A percentile compares a stretch with the other conserved stretches of the same genome.
These are phyloP conservation scores for Masticophis lateralis DNA, from an alignment of 2,797 vertebrate species.

Conservation along the genomic window DNA sequence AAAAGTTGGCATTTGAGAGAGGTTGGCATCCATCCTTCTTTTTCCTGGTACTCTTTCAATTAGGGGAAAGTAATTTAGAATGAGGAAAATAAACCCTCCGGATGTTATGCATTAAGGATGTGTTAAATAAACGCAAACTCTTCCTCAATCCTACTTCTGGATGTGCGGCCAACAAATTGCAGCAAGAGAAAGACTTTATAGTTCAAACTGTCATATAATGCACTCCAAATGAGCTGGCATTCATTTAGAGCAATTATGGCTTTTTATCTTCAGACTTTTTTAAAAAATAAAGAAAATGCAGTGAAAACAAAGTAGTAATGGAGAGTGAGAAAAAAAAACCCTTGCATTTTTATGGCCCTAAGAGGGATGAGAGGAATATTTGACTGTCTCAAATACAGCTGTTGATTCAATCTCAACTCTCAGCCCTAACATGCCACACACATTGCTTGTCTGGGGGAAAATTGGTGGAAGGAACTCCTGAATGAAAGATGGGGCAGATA, in stretches of 20 bases:
- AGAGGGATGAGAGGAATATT: neutral
- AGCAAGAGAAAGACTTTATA: constrained; percentile 26
- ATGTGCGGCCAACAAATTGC: neutral
- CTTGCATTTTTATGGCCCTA: neutral
- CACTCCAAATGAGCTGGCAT: constrained; percentile 36
- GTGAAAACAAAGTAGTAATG: constrained; percentile 8
- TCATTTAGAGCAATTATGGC: constrained; percentile 47
- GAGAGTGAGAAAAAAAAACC: neutral
- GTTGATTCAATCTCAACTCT: neutral
- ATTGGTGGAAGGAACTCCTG: neutral
- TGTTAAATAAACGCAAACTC: constrained; percentile 27
- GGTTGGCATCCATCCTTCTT: neutral
- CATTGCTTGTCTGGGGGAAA: neutral
- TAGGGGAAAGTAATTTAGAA: neutral
- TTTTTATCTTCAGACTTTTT: constrained; percentile 39
- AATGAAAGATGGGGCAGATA: neutral
- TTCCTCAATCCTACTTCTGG: neutral
- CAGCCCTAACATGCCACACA: neutral
- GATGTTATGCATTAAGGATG: constrained; percentile 28
- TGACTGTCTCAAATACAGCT: neutral
- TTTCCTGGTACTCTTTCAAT: neutral
- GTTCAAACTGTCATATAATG: constrained; percentile 37
- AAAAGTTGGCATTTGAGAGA: neutral
- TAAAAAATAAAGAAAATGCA: neutral
- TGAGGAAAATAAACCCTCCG: constrained; percentile 17